These are phyloP conservation scores for Fratercula arctica DNA, from an alignment of 2,797 vertebrate genomes.

Conservation along the genomic window DNA sequence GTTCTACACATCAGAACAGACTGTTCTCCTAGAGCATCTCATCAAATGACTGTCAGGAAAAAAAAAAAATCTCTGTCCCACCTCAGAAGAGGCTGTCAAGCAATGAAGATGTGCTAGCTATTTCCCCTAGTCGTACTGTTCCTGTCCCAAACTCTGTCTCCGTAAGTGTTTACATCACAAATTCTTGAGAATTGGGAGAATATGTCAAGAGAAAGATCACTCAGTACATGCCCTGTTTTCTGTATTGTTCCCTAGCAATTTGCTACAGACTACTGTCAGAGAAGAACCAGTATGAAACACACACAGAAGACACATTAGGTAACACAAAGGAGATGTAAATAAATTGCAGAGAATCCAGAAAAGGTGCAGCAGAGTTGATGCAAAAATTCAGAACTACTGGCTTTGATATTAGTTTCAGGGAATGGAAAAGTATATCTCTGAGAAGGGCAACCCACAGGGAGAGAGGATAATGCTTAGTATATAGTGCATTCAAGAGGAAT, in stretches of 20 bases:
- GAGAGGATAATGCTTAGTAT: conserved; percentile 47
- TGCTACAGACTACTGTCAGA: not conserved
- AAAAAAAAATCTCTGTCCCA: not conserved
- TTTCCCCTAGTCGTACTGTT: not conserved
- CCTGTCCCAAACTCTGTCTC: not conserved
- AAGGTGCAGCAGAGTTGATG: not conserved
- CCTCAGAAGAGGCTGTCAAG: not conserved
- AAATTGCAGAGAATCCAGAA: conserved; percentile 1
- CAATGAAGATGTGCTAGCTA: not conserved
- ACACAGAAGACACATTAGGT: not conserved
- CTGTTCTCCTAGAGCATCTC: conserved; percentile 6
- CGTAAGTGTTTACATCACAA: not conserved
- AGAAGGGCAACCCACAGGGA: conserved; percentile 57
- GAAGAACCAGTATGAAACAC: not conserved
- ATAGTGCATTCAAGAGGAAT: conserved; percentile 56
- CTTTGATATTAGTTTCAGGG: conserved; percentile 14
- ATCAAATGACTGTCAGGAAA: not conserved
- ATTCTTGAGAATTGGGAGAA: not conserved
- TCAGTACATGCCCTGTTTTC: not conserved
- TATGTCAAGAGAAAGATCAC: not conserved
- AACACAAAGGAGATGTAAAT: conserved; percentile 1
- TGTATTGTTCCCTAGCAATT: not conserved
- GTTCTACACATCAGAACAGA: not conserved
- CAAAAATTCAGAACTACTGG: not conserved
- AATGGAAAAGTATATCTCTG: not conserved